Evolutionary conservation across 2,888 invertebrate species (phyloP).

Genomic region (Drosophila melanocephala): DNA sequence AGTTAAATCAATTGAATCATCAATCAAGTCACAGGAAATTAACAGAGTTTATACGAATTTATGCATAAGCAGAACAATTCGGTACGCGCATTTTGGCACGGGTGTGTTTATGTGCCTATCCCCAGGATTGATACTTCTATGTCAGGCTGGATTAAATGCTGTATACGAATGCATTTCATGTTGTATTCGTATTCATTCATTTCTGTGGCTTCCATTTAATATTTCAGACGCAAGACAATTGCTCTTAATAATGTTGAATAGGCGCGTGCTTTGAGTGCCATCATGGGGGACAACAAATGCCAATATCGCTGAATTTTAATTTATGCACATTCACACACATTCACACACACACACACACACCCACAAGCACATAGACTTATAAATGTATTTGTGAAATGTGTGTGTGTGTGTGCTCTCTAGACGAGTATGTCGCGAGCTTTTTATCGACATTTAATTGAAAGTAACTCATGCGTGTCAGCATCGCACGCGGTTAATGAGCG

Average conservation of each 20-base stretch:
- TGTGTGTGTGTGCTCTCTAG: slow-evolving; percentile 19
- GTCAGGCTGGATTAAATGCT: slow-evolving; percentile 5
- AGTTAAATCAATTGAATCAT: slow-evolving; percentile 42
- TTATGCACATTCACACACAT: slow-evolving; percentile 63
- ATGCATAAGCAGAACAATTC: slow-evolving; percentile 15
- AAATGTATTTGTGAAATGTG: background rate
- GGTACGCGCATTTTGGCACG: slow-evolving; percentile 1
- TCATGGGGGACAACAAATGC: slow-evolving; percentile 55
- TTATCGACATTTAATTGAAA: slow-evolving; percentile 81
- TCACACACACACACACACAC: slow-evolving; percentile 8
- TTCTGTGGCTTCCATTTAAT: slow-evolving; percentile 32
- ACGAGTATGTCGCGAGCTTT: slow-evolving; percentile 62
- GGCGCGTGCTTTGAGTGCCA: slow-evolving; percentile 57
- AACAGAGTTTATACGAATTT: slow-evolving; percentile 30
- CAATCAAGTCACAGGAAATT: slow-evolving; percentile 43
- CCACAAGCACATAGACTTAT: background rate
- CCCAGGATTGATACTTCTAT: slow-evolving; percentile 1
- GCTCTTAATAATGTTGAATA: slow-evolving; percentile 51
- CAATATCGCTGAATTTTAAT: slow-evolving; percentile 63
- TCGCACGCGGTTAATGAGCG: slow-evolving; percentile 80
- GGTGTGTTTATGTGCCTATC: slow-evolving; percentile 1
- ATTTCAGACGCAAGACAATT: slow-evolving; percentile 62
- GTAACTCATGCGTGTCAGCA: slow-evolving; percentile 81
- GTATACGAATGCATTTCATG: background rate
- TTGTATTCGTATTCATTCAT: slow-evolving; percentile 16